Percentiles rank a stretch among this genome's conserved stretches.
Evolutionary conservation across 1,140 invertebrate species (phyloP).

Genomic region (Drosophila mayri): DNA sequence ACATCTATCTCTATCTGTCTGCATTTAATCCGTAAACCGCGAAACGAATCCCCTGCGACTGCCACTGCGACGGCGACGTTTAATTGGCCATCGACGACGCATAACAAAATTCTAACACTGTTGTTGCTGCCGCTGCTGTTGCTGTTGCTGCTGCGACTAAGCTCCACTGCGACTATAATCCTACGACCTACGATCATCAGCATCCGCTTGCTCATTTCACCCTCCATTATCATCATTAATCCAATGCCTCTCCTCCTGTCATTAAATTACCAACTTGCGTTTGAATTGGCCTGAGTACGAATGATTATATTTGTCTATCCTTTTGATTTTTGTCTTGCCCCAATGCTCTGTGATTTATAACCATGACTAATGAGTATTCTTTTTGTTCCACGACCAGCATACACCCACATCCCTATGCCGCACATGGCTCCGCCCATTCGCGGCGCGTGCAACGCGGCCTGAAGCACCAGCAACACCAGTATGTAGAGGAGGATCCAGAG

Average conservation of each 20-base stretch:
- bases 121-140: constrained; percentile 65
- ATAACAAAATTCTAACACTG: constrained; percentile 71
- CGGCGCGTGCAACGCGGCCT: constrained; percentile 60
- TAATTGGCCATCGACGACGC: constrained; percentile 64
- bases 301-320: constrained; percentile 51
- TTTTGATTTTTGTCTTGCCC: constrained; percentile 27
- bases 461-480: constrained; percentile 61
- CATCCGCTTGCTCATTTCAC: constrained; percentile 19
- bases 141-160: constrained; percentile 3
- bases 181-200: constrained; percentile 29
- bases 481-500: constrained; percentile 25
- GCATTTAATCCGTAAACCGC: constrained; percentile 31
- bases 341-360: neutral
- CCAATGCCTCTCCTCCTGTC: constrained; percentile 23
- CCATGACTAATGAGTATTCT: constrained; percentile 3
- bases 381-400: constrained; percentile 40
- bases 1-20: constrained; percentile 25
- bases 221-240: constrained; percentile 16
- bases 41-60: constrained; percentile 10
- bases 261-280: constrained; percentile 61
- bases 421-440: constrained; percentile 39
- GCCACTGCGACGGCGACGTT: constrained; percentile 14
- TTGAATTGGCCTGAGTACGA: constrained; percentile 69
- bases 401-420: constrained; percentile 73
- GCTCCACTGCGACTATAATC: constrained; percentile 23